Conservation (phyloP, 2,888 invertebrate genomes). For the Drosophila stalkeri region DNA sequence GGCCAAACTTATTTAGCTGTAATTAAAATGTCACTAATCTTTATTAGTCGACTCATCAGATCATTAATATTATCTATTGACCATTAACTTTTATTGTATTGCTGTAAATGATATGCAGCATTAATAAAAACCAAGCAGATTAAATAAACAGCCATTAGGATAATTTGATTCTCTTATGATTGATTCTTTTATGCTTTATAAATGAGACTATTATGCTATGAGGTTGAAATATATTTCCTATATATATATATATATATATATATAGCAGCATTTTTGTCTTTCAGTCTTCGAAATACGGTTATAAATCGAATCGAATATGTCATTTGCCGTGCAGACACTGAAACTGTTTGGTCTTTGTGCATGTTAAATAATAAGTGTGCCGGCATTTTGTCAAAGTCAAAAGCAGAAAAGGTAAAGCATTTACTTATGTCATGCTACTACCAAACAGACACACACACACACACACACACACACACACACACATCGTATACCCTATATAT, state of each 20-base stretch:
- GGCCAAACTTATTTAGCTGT: neutral
- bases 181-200: neutral
- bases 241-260: neutral
- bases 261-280: neutral
- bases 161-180: constrained; percentile 7
- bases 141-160: neutral
- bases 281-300: constrained; percentile 25
- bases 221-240: neutral
- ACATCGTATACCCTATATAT: constrained; percentile 2
- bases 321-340: constrained; percentile 24
- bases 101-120: neutral
- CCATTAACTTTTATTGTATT: neutral
- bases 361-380: constrained; percentile 51
- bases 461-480: neutral
- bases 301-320: constrained; percentile 63
- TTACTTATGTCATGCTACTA: constrained; percentile 38
- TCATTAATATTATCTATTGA: neutral
- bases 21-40: neutral
- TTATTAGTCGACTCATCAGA: neutral
- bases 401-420: constrained; percentile 47
- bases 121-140: neutral
- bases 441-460: constrained; percentile 2
- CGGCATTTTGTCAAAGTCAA: constrained; percentile 72
- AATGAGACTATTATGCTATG: neutral
- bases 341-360: constrained; percentile 36